These are phyloP conservation scores for Eremophila alpestris DNA, from an alignment of 2,797 vertebrate genomes.

Conservation along the genomic window DNA sequence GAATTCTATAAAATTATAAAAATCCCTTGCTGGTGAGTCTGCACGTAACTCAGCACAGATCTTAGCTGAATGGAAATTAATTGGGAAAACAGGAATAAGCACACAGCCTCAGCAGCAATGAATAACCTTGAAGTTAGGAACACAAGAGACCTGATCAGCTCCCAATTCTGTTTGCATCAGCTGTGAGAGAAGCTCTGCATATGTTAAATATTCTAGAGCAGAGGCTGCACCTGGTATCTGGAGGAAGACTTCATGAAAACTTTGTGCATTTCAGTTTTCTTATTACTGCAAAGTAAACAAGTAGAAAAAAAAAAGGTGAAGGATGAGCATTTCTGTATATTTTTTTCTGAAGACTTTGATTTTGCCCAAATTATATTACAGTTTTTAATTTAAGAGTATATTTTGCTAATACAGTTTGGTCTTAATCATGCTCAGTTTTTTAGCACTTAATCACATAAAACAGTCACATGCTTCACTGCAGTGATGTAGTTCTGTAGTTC, in stretches of 20 bases:
- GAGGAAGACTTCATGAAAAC: not conserved
- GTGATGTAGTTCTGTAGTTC: not conserved
- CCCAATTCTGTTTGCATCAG: not conserved
- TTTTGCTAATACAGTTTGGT: not conserved
- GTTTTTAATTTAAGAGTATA: not conserved
- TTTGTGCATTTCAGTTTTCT: not conserved
- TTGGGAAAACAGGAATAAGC: not conserved
- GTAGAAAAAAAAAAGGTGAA: not conserved
- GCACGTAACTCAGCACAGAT: not conserved
- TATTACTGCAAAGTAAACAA: not conserved
- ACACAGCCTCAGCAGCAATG: not conserved
- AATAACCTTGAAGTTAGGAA: not conserved
- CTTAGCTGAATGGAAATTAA: conserved; percentile 10
- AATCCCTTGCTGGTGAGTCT: not conserved
- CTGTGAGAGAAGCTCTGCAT: not conserved
- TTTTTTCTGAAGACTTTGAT: not conserved
- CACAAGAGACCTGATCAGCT: not conserved
- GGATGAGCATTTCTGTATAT: not conserved
- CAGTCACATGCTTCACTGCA: not conserved
- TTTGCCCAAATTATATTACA: not conserved
- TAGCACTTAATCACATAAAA: not conserved
- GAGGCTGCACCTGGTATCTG: not conserved
- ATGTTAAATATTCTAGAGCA: not conserved
- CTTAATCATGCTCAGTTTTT: not conserved
- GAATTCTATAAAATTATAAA: not conserved